phyloP scores from a whole-genome alignment of 1,140 invertebrate genomes.

The Polypedilum vanderplanki region DNA sequence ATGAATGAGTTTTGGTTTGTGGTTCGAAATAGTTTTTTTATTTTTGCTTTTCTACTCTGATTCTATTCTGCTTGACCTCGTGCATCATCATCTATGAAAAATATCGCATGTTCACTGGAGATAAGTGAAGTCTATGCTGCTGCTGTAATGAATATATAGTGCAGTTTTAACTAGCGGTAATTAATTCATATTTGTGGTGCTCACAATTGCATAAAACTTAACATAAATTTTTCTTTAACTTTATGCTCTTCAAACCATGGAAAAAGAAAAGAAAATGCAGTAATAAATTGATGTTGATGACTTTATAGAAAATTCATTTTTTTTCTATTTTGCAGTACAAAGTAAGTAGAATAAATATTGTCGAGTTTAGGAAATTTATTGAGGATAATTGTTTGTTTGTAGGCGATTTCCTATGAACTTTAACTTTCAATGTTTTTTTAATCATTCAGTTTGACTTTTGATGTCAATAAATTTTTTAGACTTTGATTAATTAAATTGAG shows the following conservation, averaged over 20 bases:
- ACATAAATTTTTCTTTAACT: slow-evolving; percentile 1
- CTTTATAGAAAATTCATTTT: neutral
- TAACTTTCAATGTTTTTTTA: no score
- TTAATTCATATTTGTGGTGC: slow-evolving; percentile 24
- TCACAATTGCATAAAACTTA: slow-evolving; percentile 27
- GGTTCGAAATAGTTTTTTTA: neutral
- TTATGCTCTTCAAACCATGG: neutral
- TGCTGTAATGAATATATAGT: neutral
- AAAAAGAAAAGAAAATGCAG: neutral
- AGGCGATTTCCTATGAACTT: neutral
- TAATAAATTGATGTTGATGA: slow-evolving; percentile 15
- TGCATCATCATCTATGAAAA: neutral
- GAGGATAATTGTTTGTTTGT: neutral
- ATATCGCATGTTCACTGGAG: neutral
- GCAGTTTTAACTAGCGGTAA: slow-evolving; percentile 11
- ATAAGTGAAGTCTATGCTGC: neutral
- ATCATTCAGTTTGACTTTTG: no score
- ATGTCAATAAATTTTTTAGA: no score
- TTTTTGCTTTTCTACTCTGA: neutral
- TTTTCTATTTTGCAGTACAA: no score
- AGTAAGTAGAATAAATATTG: no score
- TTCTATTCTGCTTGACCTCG: neutral
- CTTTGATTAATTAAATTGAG: no score
- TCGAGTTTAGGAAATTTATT: no score
- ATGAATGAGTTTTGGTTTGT: neutral